Evolutionary conservation across 2,888 invertebrate genomes (phyloP).

Genomic region (Pedicia rivosa): DNA sequence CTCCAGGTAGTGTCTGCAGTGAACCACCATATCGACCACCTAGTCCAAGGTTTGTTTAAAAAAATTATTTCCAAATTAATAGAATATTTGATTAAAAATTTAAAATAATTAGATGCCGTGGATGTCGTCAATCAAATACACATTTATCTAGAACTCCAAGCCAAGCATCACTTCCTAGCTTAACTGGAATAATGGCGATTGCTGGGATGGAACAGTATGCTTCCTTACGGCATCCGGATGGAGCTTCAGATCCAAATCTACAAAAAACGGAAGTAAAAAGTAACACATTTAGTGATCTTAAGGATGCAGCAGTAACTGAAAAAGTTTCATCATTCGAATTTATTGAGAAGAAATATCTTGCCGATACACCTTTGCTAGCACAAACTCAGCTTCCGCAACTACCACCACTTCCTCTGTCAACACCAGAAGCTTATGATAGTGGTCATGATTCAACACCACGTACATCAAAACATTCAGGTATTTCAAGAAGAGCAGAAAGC

Average conservation of each 20-base stretch:
- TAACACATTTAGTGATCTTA: conserved; percentile 23
- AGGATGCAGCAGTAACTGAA: conserved; percentile 23
- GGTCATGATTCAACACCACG: conserved; percentile 71
- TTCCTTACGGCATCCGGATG: conserved; percentile 73
- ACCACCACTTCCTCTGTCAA: conserved; percentile 28
- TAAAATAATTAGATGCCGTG: conserved; percentile 13
- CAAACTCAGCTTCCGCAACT: conserved; percentile 22
- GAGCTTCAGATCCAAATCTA: conserved; percentile 84
- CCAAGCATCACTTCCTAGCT: conserved; percentile 35
- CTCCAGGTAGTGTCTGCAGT: conserved; percentile 69
- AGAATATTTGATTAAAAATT: conserved; percentile 14
- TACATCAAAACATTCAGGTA: conserved; percentile 66
- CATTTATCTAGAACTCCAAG: conserved; percentile 26
- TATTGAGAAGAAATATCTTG: conserved; percentile 8
- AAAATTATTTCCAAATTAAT: conserved; percentile 6
- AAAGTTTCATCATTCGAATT: conserved; percentile 16
- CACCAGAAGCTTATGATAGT: conserved; percentile 63
- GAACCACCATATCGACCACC: conserved; percentile 58
- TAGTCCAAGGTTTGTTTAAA: conserved; percentile 19
- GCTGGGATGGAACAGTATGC: conserved; percentile 44
- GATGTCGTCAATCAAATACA: conserved; percentile 18
- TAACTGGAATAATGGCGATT: conserved; percentile 46
- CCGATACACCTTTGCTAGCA: conserved; percentile 19
- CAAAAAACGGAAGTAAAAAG: conserved; percentile 17
- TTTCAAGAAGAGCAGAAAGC: conserved; percentile 68